Conservation (phyloP, 2,113 vertebrate species). For the Anhinga rufa region DNA sequence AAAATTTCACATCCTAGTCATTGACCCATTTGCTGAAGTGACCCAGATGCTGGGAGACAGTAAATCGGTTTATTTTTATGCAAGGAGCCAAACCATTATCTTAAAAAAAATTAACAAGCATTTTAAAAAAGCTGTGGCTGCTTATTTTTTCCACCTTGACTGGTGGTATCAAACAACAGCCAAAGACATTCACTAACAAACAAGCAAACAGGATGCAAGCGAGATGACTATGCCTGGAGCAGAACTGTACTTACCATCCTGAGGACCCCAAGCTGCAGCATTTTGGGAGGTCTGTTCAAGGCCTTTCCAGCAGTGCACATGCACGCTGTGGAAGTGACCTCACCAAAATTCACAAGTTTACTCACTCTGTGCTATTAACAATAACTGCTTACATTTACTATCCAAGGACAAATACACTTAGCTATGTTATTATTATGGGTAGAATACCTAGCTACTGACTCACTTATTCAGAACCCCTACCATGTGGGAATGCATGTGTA, state of each 20-base stretch:
- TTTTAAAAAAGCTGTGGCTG: neutral
- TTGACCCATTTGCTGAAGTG: neutral
- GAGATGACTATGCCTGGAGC: neutral
- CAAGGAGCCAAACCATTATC: neutral
- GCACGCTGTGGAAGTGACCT: rapidly evolving
- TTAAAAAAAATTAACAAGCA: neutral
- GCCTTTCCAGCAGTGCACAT: neutral
- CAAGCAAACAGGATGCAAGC: rapidly evolving
- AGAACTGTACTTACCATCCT: neutral
- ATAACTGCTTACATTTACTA: neutral
- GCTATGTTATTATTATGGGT: neutral
- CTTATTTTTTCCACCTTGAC: neutral
- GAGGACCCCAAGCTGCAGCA: neutral
- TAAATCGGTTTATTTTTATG: neutral
- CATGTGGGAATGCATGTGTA: no score
- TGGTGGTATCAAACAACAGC: neutral
- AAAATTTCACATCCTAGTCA: neutral
- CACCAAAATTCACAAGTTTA: neutral
- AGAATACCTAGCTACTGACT: neutral
- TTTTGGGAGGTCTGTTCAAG: neutral
- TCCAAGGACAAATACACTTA: neutral
- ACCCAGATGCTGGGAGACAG: neutral
- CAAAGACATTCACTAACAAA: neutral
- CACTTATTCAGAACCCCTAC: neutral
- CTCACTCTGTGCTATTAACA: neutral